These are phyloP conservation scores for Myiopsitta monachus DNA, from an alignment of 2,113 vertebrate genomes.

Conservation along the genomic window DNA sequence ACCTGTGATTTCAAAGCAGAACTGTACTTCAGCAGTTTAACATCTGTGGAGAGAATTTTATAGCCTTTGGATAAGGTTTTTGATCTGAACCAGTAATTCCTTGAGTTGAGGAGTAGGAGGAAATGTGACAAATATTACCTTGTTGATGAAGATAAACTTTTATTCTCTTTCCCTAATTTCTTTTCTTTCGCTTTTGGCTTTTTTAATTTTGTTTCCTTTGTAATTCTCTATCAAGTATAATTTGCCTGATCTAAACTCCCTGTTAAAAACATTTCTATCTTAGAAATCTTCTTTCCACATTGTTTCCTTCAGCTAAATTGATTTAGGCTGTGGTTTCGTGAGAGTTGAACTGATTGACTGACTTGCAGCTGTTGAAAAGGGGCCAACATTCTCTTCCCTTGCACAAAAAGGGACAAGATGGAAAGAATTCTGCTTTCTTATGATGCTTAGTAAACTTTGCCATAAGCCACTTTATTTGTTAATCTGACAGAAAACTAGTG, in stretches of 20 bases:
- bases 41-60: neutral
- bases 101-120: neutral
- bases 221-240: neutral
- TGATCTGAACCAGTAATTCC: neutral
- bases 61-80: neutral
- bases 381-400: neutral
- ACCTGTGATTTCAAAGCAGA: neutral
- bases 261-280: neutral
- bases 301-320: neutral
- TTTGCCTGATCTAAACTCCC: neutral
- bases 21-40: neutral
- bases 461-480: neutral
- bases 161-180: neutral
- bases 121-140: neutral
- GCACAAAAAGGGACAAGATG: neutral
- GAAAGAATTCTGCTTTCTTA: neutral
- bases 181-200: neutral
- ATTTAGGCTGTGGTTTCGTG: neutral
- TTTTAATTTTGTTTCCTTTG: neutral
- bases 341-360: neutral
- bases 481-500: neutral
- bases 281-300: neutral
- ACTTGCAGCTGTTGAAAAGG: neutral
- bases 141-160: neutral
- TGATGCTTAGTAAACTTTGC: neutral